phyloP scores from a whole-genome alignment of 1,140 invertebrate species.

The Bombus impatiens region DNA sequence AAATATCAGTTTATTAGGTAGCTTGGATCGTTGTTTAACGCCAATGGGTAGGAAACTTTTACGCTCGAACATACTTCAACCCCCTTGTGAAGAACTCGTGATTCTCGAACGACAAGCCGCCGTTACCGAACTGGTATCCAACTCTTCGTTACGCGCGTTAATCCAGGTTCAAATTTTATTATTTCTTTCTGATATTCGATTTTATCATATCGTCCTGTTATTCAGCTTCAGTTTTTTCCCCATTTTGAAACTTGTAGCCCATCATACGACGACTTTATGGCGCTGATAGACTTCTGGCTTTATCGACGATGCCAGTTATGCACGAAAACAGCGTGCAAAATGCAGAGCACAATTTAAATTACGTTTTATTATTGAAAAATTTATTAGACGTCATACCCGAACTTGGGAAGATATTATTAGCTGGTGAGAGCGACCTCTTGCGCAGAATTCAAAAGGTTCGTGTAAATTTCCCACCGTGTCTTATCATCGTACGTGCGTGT shows the following conservation, averaged over 20 bases:
- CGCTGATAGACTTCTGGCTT: slow-evolving; percentile 85
- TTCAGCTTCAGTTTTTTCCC: too few species aligned
- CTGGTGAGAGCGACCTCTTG: slow-evolving; percentile 85
- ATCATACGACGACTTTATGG: slow-evolving; percentile 84
- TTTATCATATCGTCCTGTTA: neutral
- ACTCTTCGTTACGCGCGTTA: slow-evolving; percentile 82
- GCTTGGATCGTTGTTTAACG: slow-evolving; percentile 91
- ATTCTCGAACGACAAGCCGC: slow-evolving; percentile 88
- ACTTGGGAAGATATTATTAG: slow-evolving; percentile 84
- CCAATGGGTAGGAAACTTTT: slow-evolving; percentile 89
- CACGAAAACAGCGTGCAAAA: slow-evolving; percentile 84
- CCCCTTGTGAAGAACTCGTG: slow-evolving; percentile 85
- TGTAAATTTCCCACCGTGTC: neutral
- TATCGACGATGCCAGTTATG: slow-evolving; percentile 84
- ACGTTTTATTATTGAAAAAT: slow-evolving; percentile 90
- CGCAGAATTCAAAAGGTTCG: slow-evolving; percentile 84
- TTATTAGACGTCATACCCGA: slow-evolving; percentile 88
- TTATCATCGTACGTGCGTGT: too few species aligned
- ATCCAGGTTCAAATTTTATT: slow-evolving; percentile 64
- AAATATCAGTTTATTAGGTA: slow-evolving; percentile 86
- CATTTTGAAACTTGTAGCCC: slow-evolving; percentile 69
- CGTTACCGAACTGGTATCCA: slow-evolving; percentile 88
- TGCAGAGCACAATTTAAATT: slow-evolving; percentile 90
- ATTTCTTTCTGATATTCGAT: neutral
- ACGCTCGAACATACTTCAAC: slow-evolving; percentile 92